Evolutionary conservation across 64 coral and sea anemone species (phyloP), one percentile per base, ranked within the genome.

Genomic region (Stichodactyla helianthus): DNA sequence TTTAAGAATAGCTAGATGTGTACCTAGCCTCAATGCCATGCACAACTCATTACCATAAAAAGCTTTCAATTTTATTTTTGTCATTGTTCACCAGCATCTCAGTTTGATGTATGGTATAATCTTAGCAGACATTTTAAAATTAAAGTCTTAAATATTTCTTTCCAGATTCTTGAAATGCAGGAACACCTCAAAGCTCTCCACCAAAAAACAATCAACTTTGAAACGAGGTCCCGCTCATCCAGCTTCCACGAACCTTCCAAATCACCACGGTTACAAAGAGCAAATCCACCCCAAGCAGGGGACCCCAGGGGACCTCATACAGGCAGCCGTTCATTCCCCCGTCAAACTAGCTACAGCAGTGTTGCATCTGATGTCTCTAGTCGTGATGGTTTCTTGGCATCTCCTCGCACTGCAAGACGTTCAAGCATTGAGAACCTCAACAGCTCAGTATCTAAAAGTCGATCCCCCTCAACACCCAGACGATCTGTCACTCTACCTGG

Each of bases 91-190:
- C 2, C 35, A 1, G 35, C 35, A 44, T 44, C 35, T 44, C 4
- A 44, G 35, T 44, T 44, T 44, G 35, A 44, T 44, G 35, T 44
- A 44, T 44, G 35, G 35, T 2, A 3, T 44, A 44, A 44, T 44
- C 0, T 44, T 44, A 44, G 35, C 35, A 44, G 35, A 44, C 35
- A 44, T 44, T 20, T 8, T 20, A 53, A 53, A 81, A 19, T n/a
- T n/a, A n/a, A 9, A 8, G 6, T 6, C 18, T 52, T 54, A 6
- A 4, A 52, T 81, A 2, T 81, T 52, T 81, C 5, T 54, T 25
- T 79, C 6, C 50, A 97, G 94, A 89, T 97, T 57, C 82, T 97
- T 19, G 94, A 97, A 50, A 97, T 97, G 94, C 94, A 97, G 74
- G 91, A 97, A 26, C 94, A 97, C 52, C 64, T 93, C 10, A 97